Evolutionary conservation across 2,797 vertebrate genomes (phyloP).

Genomic region (Carapus acus): DNA sequence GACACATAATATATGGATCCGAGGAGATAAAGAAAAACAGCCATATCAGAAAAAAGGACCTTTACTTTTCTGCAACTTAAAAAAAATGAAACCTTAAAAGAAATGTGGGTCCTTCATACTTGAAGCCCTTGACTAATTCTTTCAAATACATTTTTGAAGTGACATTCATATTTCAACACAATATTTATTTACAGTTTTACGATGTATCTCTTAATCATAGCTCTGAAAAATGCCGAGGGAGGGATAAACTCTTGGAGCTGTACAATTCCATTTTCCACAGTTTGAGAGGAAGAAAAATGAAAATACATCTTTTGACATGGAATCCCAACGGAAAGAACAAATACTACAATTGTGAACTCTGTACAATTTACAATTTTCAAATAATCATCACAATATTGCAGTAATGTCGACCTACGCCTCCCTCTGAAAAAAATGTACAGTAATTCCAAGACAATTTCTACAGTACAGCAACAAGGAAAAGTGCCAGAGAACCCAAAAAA

Average conservation of each 20-base stretch:
- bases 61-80: conserved; percentile 72
- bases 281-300: conserved; percentile 40
- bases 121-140: conserved; percentile 77
- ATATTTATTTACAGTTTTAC: conserved; percentile 75
- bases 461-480: conserved; percentile 70
- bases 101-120: conserved; percentile 68
- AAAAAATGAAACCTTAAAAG: conserved; percentile 65
- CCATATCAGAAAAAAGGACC: conserved; percentile 64
- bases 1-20: conserved; percentile 69
- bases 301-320: conserved; percentile 57
- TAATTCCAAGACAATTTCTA: conserved; percentile 68
- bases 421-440: conserved; percentile 66
- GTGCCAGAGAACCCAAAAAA: conserved; percentile 67
- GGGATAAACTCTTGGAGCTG: conserved; percentile 71
- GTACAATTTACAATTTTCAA: conserved; percentile 73
- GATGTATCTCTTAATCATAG: conserved; percentile 71
- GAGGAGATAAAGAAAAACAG: conserved; percentile 60
- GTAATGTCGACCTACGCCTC: conserved; percentile 65
- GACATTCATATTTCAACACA: conserved; percentile 82
- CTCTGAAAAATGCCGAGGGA: conserved; percentile 56
- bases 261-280: conserved; percentile 71
- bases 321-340: conserved; percentile 59
- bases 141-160: conserved; percentile 77
- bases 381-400: conserved; percentile 74
- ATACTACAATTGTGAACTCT: conserved; percentile 66